A percentile compares a stretch with the other conserved stretches of the same genome.
Evolutionary conservation across 2,797 vertebrate species (phyloP).

Genomic region (Anolis apletophallus): DNA sequence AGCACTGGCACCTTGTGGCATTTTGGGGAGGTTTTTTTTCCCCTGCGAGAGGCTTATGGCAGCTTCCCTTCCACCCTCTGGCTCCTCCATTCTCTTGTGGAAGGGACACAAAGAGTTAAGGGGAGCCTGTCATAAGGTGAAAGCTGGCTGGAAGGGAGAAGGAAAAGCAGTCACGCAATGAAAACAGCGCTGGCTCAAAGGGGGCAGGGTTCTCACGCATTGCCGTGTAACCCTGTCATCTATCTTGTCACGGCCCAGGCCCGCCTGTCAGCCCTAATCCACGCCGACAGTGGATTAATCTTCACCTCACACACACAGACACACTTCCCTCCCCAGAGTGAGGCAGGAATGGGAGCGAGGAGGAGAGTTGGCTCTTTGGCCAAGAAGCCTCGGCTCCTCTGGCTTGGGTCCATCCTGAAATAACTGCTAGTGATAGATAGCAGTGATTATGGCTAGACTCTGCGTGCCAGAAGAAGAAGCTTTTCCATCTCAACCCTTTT

Average conservation of each 20-base stretch:
- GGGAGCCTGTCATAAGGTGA: conserved; percentile 46
- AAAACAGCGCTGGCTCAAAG: conserved; percentile 28
- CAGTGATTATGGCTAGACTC: conserved; percentile 26
- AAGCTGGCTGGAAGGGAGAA: conserved; percentile 41
- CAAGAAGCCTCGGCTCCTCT: conserved; percentile 35
- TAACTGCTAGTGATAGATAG: conserved; percentile 8
- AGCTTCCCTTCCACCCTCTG: neutral
- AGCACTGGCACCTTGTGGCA: neutral
- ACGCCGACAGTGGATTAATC: conserved; percentile 49
- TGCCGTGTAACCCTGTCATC: conserved; percentile 48
- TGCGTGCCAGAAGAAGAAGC: conserved; percentile 23
- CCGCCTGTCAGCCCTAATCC: conserved; percentile 50
- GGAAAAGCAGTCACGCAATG: conserved; percentile 49
- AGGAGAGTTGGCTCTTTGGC: neutral
- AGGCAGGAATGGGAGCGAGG: neutral
- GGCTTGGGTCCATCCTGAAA: conserved; percentile 22
- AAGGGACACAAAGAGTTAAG: conserved; percentile 45
- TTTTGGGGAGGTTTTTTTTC: too few relatives aligned
- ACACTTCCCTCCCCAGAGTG: conserved; percentile 23
- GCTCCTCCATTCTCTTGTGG: neutral
- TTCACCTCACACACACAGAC: conserved; percentile 14
- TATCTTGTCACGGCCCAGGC: conserved; percentile 48
- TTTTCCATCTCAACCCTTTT: conserved; percentile 7
- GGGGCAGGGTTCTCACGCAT: conserved; percentile 53
- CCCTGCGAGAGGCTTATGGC: neutral